A percentile compares a stretch with the other conserved stretches of the same genome.
phyloP scores from a whole-genome alignment of 2,113 vertebrate genomes.

The Pteronura brasiliensis region DNA sequence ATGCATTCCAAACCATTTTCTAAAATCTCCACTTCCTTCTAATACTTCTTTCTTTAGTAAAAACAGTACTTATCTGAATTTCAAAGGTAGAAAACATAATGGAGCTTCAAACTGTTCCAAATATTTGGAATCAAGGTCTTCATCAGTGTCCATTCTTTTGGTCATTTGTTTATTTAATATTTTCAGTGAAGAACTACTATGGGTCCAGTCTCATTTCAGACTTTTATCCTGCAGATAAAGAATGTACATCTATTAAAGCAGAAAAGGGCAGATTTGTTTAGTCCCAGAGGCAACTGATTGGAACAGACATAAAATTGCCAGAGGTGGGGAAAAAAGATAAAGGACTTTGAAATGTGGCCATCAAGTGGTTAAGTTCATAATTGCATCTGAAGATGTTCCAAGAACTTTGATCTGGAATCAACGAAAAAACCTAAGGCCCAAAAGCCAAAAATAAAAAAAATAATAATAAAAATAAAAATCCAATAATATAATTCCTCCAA shows the following conservation, averaged over 20 bases:
- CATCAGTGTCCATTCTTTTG: background rate
- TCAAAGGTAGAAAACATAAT: background rate
- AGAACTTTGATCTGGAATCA: background rate
- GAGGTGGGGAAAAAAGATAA: background rate
- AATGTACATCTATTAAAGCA: background rate
- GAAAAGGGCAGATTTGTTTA: background rate
- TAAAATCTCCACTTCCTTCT: background rate
- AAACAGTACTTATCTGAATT: background rate
- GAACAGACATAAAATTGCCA: background rate
- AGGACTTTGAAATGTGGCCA: slow-evolving; percentile 71
- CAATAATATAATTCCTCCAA: background rate
- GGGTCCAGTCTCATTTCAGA: background rate
- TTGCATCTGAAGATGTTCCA: slow-evolving; percentile 31
- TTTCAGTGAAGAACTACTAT: background rate
- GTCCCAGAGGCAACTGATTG: background rate
- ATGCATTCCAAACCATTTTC: background rate
- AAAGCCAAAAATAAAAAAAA: background rate
- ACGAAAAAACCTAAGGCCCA: background rate
- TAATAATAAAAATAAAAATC: background rate
- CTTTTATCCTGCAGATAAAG: background rate
- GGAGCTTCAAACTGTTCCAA: background rate
- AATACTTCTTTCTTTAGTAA: background rate
- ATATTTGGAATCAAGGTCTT: slow-evolving; percentile 2
- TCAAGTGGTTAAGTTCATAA: slow-evolving; percentile 71
- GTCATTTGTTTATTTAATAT: background rate